A percentile compares a stretch with the other conserved stretches of the same genome.
Evolutionary conservation across 2,888 invertebrate species (phyloP).

Genomic region (Aproaerema taeniolella): DNA sequence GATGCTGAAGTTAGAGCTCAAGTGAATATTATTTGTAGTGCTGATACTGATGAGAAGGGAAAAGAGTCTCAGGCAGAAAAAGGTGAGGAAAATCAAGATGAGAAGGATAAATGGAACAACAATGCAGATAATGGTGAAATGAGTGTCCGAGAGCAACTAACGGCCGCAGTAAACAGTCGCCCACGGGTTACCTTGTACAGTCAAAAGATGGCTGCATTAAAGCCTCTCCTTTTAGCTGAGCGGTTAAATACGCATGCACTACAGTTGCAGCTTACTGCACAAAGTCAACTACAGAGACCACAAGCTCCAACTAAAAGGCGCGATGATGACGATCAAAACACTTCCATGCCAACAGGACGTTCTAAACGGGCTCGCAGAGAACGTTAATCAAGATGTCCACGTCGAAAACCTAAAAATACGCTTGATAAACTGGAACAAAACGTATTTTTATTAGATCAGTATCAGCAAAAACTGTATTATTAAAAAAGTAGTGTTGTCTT

Average conservation of each 20-base stretch:
- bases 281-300: conserved; percentile 85
- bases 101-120: conserved; percentile 61
- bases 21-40: conserved; percentile 85
- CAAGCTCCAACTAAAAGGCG: conserved; percentile 52
- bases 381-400: conserved; percentile 31
- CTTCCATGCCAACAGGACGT: conserved; percentile 37
- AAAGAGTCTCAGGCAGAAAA: conserved; percentile 33
- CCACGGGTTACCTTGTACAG: conserved; percentile 87
- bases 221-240: conserved; percentile 90
- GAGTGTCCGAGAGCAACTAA: conserved; percentile 59
- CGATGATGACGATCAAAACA: conserved; percentile 44
- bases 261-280: conserved; percentile 95
- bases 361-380: conserved; percentile 59
- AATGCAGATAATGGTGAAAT: conserved; percentile 60
- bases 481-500: too few relatives aligned
- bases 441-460: conserved; percentile 32
- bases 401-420: too few relatives aligned
- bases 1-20: conserved; percentile 91
- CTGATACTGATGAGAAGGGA: conserved; percentile 59
- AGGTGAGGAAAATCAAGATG: conserved; percentile 30
- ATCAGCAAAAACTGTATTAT: too few relatives aligned
- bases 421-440: conserved; percentile 24
- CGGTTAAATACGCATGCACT: conserved; percentile 96
- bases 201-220: conserved; percentile 96
- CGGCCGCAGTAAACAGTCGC: conserved; percentile 72